Conservation (phyloP, 2,113 vertebrate genomes). For the Oryzias celebensis region DNA sequence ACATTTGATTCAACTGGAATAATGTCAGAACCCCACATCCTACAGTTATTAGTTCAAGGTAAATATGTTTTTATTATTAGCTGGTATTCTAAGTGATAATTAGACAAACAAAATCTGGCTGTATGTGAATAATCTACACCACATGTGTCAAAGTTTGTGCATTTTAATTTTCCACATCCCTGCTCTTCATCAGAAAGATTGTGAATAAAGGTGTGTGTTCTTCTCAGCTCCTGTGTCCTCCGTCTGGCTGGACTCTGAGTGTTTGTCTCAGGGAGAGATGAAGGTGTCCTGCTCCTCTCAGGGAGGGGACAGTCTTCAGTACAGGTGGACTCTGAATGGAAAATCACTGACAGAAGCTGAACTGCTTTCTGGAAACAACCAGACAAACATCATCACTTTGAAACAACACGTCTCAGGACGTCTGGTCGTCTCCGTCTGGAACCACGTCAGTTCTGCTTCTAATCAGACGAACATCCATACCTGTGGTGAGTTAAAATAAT, state of each 20-base stretch:
- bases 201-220: slow-evolving; percentile 1
- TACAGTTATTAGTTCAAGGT: slow-evolving; percentile 46
- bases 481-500: neutral
- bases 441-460: slow-evolving; percentile 32
- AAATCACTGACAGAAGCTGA: slow-evolving; percentile 14
- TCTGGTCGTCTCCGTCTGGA: slow-evolving; percentile 52
- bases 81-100: too few relatives aligned
- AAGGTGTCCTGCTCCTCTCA: slow-evolving; percentile 46
- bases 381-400: slow-evolving; percentile 39
- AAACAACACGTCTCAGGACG: slow-evolving; percentile 30
- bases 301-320: slow-evolving; percentile 49
- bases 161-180: too few relatives aligned
- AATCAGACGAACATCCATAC: neutral
- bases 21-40: accelerated
- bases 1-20: neutral
- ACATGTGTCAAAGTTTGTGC: too few relatives aligned
- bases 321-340: slow-evolving; percentile 58
- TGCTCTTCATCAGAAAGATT: too few relatives aligned
- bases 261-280: slow-evolving; percentile 46
- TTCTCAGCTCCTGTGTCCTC: slow-evolving; percentile 54
- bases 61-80: neutral
- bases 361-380: slow-evolving; percentile 17
- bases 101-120: too few relatives aligned
- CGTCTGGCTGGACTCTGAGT: slow-evolving; percentile 33
- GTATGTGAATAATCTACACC: too few relatives aligned